A percentile compares a stretch with the other conserved stretches of the same genome.
Conservation (phyloP, 1,140 invertebrate genomes). For the Ceratitis capitata region DNA sequence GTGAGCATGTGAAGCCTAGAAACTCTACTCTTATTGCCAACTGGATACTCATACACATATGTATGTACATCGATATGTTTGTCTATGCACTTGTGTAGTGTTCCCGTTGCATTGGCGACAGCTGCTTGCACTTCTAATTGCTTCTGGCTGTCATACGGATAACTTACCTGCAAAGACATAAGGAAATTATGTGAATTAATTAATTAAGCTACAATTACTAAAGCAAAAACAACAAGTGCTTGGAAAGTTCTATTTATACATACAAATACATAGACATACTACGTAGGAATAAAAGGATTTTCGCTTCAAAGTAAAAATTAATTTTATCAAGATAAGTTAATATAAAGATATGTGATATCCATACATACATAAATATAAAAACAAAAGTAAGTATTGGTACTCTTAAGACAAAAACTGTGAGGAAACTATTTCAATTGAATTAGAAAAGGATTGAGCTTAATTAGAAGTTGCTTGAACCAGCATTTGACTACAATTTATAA, state of each 20-base stretch:
- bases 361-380: background rate
- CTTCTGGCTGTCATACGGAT: conserved; percentile 29
- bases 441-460: background rate
- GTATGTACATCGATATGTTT: background rate
- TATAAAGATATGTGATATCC: background rate
- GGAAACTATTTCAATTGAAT: background rate
- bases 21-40: no score
- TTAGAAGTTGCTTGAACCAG: background rate
- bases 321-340: background rate
- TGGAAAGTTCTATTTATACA: background rate
- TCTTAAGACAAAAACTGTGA: background rate
- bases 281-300: background rate
- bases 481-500: no score
- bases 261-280: background rate
- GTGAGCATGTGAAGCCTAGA: background rate
- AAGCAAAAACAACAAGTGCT: conserved; percentile 25
- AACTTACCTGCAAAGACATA: conserved; percentile 36
- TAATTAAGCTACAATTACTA: conserved; percentile 24
- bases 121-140: conserved; percentile 16
- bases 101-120: background rate
- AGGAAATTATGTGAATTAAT: conserved; percentile 39
- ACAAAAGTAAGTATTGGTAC: background rate
- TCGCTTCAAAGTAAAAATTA: background rate
- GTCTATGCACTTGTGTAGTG: background rate
- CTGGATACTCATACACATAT: background rate